A percentile compares a stretch with the other conserved stretches of the same genome.
Evolutionary conservation across 1,140 invertebrate genomes (phyloP).

Genomic region (Drosophila lacertosa): DNA sequence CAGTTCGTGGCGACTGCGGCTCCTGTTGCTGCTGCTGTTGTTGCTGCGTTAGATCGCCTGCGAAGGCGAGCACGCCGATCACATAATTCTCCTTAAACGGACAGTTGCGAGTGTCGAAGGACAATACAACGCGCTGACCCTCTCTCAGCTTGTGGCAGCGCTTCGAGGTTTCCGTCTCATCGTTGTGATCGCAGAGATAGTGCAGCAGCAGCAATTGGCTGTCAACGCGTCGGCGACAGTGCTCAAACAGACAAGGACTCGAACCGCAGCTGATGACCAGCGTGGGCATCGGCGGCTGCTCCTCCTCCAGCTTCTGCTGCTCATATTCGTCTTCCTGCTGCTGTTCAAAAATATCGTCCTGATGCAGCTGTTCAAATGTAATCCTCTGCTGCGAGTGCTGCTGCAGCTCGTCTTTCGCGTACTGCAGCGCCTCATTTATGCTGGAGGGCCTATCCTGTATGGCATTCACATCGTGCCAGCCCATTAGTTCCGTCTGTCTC

Average conservation of each 20-base stretch:
- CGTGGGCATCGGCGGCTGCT: not conserved
- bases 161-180: not conserved
- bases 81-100: constrained; percentile 39
- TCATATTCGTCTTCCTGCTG: no score
- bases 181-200: constrained; percentile 59
- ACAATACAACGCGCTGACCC: constrained; percentile 33
- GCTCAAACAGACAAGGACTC: constrained; percentile 48
- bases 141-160: constrained; percentile 32
- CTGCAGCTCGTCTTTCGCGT: no score
- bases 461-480: constrained; percentile 15
- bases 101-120: constrained; percentile 34
- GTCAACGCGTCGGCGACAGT: constrained; percentile 42
- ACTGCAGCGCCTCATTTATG: no score
- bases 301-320: not conserved
- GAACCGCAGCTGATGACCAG: constrained; percentile 32
- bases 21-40: constrained; percentile 7
- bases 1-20: not conserved
- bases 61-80: constrained; percentile 49
- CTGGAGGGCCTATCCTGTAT: constrained; percentile 31
- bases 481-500: not conserved
- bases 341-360: no score
- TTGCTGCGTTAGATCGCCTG: not conserved
- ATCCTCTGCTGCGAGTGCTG: not conserved
- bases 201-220: constrained; percentile 64
- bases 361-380: no score